Evolutionary conservation across 2,113 vertebrate genomes (phyloP).

Genomic region (Chloebia gouldiae): DNA sequence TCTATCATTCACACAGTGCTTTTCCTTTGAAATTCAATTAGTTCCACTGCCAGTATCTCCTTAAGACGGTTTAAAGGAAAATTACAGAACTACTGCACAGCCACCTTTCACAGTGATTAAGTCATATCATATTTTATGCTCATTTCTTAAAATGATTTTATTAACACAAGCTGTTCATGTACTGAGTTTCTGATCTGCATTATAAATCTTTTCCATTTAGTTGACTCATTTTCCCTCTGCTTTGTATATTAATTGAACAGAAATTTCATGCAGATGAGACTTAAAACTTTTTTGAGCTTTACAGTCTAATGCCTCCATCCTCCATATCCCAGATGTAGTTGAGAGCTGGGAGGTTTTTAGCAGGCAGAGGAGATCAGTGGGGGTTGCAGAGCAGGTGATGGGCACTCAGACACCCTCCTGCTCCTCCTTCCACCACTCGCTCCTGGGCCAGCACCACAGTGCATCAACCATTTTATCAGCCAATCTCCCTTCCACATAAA

Average conservation of each 20-base stretch:
- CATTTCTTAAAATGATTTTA: conserved; percentile 53
- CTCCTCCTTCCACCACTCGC: background rate
- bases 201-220: conserved; percentile 8
- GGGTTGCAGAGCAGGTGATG: background rate
- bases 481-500: conserved; percentile 68
- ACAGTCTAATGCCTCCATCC: background rate
- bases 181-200: conserved; percentile 16
- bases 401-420: background rate
- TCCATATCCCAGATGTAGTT: background rate
- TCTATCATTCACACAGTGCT: conserved; percentile 39
- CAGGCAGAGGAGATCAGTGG: background rate
- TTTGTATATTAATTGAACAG: background rate
- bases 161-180: conserved; percentile 47
- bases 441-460: background rate
- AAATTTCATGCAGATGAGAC: background rate
- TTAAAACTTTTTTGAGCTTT: background rate
- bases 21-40: conserved; percentile 66
- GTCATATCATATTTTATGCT: conserved; percentile 49
- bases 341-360: background rate
- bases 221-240: background rate
- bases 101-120: conserved; percentile 43
- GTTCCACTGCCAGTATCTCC: conserved; percentile 32
- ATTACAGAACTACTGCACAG: conserved; percentile 21
- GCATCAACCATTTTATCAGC: conserved; percentile 61
- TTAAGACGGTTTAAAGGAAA: conserved; percentile 38